Evolutionary conservation across 2,797 vertebrate species (phyloP), one percentile per base, ranked within the genome.

Genomic region (Sebastes vulpes): DNA sequence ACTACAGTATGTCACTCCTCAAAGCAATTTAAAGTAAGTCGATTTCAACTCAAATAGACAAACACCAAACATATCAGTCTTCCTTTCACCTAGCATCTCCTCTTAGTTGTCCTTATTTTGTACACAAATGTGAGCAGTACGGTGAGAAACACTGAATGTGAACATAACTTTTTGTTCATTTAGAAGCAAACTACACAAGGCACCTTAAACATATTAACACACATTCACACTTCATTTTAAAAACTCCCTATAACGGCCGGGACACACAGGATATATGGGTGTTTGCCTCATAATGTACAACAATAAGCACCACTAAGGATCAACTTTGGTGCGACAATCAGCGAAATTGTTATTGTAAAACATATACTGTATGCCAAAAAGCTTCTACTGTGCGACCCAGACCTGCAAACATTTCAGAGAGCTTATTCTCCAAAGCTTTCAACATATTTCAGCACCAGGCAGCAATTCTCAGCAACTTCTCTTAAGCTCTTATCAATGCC

Each of bases 1-100:
- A 35, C 32, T 64, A 28, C 65, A 65, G 59, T 60, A 10, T 42
- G 59, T 84, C 74, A 66, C 32, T 75, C 28, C 20, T 66, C 70
- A 71, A 38, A 79, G 70, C 52, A 28, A 9, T 59, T 72, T 26
- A 59, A 66, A 76, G 46, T n/a, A 21, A 58, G 25, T 6, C 52
- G 42, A 60, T 4, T 61, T 11, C 29, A 53, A 4, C 52, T 54
- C 9, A 8, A 23, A 11, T 7, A 65, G 3, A 42, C 26, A 31
- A 0, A 80, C 56, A 56, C 38, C 38, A 63, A 16, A 54, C 31
- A 23, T 64, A 18, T 71, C 56, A 66, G 23, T 61, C 4, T 1
- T 21, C 1, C 3, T 23, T 42, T 46, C 31, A 31, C 20, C 21
- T 4, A 4, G 9, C 8, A 11, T 35, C n/a, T 35, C 56, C 18